Base-by-base conservation (phyloP, 2,797 vertebrate genomes). In the Hybognathus amarus region DNA sequence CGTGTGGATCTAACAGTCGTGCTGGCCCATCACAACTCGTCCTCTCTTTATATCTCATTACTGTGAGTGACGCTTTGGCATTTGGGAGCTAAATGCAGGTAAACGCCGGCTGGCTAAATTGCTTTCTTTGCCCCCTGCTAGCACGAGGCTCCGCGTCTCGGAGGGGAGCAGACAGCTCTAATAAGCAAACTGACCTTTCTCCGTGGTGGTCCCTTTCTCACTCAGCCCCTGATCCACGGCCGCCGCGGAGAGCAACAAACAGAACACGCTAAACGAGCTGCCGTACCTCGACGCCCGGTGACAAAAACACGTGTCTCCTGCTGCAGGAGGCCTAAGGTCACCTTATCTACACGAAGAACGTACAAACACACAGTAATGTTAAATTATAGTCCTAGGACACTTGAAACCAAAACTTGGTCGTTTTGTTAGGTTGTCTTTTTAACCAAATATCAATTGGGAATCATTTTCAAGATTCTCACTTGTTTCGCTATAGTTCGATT, bases 101-200 rank as follows among this genome's bases (percentile, higher is more conserved):
- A 85, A 89, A 86, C 76, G 68, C 11, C 38, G 38, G 75, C 83
- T 78, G 83, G 56, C 50, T 85, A 89, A 89, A 89, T 85, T 86
- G 85, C 85, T 87, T 85, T 78, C 80, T 80, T 84, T 84, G 73
- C 75, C 82, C 69, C 84, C 86, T 80, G 82, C 84, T 68, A 82
- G 79, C 45, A 15, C 56, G 3, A 68, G 79, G 74, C 74, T 80
- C 74, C 66, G 56, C 1, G 42, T 36, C 81, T 85, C 81, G 20
- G 66, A 83, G 78, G 85, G 75, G 75, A 85, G 83, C 83, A 66
- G 83, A 85, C 85, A 82, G 79, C 81, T 86, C 86, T 85, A 85
- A 87, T 88, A 88, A 88, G 86, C 77, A 69, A 71, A 71, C 78
- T 87, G 87, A 86, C 86, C 89, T 86, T 87, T 87, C 86, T 83